Conservation (phyloP, 2,113 vertebrate genomes). For the Nothocercus julius region DNA sequence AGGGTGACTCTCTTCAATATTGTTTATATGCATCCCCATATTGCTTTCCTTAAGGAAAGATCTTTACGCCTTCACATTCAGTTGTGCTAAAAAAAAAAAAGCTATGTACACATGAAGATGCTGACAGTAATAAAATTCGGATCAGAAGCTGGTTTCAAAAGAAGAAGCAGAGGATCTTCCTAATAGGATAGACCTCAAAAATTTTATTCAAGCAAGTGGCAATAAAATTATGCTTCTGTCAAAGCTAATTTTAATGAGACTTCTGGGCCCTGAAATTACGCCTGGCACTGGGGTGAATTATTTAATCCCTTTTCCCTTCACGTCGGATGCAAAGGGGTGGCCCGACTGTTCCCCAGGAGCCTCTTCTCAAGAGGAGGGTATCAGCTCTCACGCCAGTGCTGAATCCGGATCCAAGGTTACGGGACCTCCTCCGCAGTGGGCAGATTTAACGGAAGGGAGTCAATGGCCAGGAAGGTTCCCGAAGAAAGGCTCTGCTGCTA, state of each 20-base stretch:
- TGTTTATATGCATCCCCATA: rapidly evolving
- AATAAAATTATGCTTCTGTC: constrained; percentile 15
- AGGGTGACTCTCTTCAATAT: not conserved
- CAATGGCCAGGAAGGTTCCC: not conserved
- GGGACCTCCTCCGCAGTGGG: rapidly evolving
- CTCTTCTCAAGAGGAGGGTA: not conserved
- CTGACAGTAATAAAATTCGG: not conserved
- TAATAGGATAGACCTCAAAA: not conserved
- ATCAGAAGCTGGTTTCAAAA: not conserved
- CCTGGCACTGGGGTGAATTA: not conserved
- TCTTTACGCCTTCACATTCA: not conserved
- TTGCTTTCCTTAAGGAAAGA: not conserved
- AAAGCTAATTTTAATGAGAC: constrained; percentile 20
- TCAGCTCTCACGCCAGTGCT: rapidly evolving
- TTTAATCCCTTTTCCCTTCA: not conserved
- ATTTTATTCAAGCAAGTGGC: not conserved
- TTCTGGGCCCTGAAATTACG: not conserved
- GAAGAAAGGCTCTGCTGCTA: not conserved
- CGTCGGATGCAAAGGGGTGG: not conserved
- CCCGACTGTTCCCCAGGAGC: not conserved
- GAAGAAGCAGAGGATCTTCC: not conserved
- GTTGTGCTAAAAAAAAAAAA: too few relatives aligned
- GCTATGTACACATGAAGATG: rapidly evolving
- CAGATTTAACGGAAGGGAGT: not conserved
- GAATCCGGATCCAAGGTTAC: not conserved